Base-by-base conservation (phyloP, 2,888 invertebrate genomes). In the Cosmorhoe ocellata region DNA sequence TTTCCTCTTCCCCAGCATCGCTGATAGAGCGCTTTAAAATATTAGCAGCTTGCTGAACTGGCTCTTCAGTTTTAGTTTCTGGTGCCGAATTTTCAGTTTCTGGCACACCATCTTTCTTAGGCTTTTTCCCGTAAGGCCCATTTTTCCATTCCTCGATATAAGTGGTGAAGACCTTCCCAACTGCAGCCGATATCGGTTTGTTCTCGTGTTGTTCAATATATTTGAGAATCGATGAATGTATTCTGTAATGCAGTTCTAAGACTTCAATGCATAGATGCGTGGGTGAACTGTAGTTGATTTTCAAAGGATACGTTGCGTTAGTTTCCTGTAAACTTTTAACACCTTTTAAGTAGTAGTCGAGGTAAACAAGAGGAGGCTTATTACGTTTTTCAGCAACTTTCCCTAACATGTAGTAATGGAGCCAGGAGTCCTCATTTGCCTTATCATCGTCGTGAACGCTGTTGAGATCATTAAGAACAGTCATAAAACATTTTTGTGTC, bases 321-420 rank as follows among this genome's bases (percentile, higher is more conserved):
- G 95, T 94, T 79, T 96, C 94, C 66, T 95, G 92, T 10, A 98
- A 88, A 71, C 94, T 92, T 67, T 94, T 93, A 10, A 94, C 93
- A 3, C 97, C 96, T 92, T 93, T 93, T 67, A 93, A 87, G 76
- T 98, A 98, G 84, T 96, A 95, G 60, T 94, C 92, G 36, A 98
- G 87, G 80, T 94, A 97, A 14, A 93, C 89, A 9, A 92, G 91
- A 0, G 96, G 95, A 48, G 94, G 92, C 58, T 94, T 93, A 60
- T 94, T 94, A 51, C 93, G 92, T 74, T 98, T 99, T 79, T 98
- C 98, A 0, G 95, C 93, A 43, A 98, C 95, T 92, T 99, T 99
- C 0, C 97, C 98, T n/a, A 98, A 88, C 95, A 98, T 97, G 74
- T 98, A 98, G 78, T 97, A 96, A 70, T 96, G 94, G 27, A 98